These are phyloP conservation scores for Mohoua ochrocephala DNA, from an alignment of 2,113 vertebrate genomes.

Conservation along the genomic window DNA sequence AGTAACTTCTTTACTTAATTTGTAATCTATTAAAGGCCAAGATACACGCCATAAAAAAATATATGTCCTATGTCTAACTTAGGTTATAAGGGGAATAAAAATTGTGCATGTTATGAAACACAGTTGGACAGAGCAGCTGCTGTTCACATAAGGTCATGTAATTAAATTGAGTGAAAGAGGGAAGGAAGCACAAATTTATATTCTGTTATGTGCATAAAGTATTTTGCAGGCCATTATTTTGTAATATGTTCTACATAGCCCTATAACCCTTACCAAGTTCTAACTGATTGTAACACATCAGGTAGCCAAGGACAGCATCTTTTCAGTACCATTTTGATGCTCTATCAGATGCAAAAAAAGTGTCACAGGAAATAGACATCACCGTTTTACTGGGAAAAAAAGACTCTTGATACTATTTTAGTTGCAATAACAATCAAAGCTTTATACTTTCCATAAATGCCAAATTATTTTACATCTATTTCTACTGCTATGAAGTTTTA, in stretches of 20 bases:
- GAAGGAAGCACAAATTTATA: neutral
- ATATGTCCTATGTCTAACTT: neutral
- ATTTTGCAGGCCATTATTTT: neutral
- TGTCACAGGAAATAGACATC: neutral
- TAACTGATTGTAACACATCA: neutral
- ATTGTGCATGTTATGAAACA: neutral
- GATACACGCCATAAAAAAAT: neutral
- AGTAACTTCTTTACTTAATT: neutral
- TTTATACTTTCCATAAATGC: neutral
- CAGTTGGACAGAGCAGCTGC: neutral
- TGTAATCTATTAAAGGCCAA: neutral
- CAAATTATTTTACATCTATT: neutral
- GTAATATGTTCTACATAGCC: neutral
- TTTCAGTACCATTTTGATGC: neutral
- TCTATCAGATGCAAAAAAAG: neutral
- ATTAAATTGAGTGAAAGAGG: neutral
- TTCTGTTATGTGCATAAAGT: neutral
- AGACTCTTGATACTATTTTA: neutral
- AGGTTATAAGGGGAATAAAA: neutral
- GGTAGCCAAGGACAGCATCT: neutral
- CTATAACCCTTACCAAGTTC: neutral
- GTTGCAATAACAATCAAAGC: neutral
- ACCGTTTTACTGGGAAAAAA: neutral
- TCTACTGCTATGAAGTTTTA: neutral
- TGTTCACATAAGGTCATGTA: neutral